A percentile compares a stretch with the other conserved stretches of the same genome.
Evolutionary conservation across 1,140 invertebrate species (phyloP).

Genomic region (Daktulosphaira vitifoliae): DNA sequence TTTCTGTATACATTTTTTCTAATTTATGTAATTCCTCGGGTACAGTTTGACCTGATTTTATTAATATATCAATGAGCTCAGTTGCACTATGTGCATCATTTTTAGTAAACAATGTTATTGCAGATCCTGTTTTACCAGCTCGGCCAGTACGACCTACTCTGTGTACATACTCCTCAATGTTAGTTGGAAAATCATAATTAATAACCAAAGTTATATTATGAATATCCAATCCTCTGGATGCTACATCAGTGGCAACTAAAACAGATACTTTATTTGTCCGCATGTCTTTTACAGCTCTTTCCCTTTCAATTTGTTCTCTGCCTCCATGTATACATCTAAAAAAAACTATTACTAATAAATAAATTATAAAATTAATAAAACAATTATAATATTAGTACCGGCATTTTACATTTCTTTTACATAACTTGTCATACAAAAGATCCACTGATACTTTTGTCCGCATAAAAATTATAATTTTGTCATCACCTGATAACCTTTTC

Average conservation of each 20-base stretch:
- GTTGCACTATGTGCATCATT: constrained; percentile 67
- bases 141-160: constrained; percentile 87
- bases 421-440: not conserved
- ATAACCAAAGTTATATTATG: constrained; percentile 57
- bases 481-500: not conserved
- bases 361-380: not conserved
- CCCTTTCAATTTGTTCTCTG: constrained; percentile 73
- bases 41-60: constrained; percentile 50
- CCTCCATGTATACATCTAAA: constrained; percentile 70
- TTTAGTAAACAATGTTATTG: constrained; percentile 69
- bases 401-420: not conserved
- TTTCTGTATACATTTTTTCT: no score
- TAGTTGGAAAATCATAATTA: constrained; percentile 82
- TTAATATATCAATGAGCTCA: constrained; percentile 71
- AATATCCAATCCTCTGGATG: constrained; percentile 68
- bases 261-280: constrained; percentile 63
- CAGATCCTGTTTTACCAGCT: constrained; percentile 71
- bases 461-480: constrained; percentile 15
- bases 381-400: not conserved
- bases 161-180: constrained; percentile 90
- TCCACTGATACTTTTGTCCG: not conserved
- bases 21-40: not conserved
- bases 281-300: constrained; percentile 74
- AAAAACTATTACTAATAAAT: not conserved
- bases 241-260: constrained; percentile 88